Percentiles rank a stretch among this genome's conserved stretches.
Evolutionary conservation across 2,113 vertebrate genomes (phyloP).

Genomic region (Chauna torquata): DNA sequence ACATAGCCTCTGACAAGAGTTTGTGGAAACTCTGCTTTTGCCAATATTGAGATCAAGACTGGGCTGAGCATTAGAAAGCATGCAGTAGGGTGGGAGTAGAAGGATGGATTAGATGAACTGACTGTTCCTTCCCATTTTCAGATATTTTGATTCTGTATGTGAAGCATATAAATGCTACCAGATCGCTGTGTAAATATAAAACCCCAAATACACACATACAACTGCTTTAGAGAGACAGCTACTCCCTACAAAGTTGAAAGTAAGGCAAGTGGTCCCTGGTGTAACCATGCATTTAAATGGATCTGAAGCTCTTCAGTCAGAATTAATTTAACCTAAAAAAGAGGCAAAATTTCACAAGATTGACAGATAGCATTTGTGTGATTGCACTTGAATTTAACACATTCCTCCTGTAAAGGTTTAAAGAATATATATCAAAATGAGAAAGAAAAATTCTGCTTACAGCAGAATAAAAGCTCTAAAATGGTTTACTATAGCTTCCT

Average conservation of each 20-base stretch:
- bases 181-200: background rate
- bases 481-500: background rate
- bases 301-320: background rate
- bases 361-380: background rate
- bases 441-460: background rate
- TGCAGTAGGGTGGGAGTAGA: background rate
- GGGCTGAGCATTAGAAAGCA: background rate
- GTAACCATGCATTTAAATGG: background rate
- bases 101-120: background rate
- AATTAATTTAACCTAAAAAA: background rate
- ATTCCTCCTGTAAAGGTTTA: background rate
- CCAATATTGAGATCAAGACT: background rate
- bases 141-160: background rate
- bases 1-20: background rate
- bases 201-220: background rate
- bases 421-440: background rate
- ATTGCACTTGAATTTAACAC: background rate
- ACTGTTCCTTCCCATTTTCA: background rate
- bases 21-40: background rate
- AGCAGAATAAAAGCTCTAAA: background rate
- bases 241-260: no score
- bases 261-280: background rate
- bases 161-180: background rate
- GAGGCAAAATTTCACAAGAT: background rate
- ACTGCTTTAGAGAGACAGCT: background rate